phyloP scores from a whole-genome alignment of 2,888 invertebrate species.

The Yponomeuta plumbellus region DNA sequence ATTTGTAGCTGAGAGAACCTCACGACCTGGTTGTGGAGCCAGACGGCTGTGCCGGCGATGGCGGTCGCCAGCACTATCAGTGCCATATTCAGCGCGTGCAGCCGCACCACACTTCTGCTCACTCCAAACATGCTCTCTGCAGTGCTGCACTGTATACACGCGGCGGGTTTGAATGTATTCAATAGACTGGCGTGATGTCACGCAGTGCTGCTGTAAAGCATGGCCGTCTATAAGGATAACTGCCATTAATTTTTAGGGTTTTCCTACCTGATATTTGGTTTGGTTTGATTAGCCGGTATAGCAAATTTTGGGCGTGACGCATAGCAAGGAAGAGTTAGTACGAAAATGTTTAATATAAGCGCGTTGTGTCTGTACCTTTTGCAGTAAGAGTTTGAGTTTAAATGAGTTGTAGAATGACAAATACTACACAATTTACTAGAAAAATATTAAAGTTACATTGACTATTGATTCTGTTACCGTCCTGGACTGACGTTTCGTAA shows the following conservation, averaged over 20 bases:
- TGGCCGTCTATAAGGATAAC: neutral
- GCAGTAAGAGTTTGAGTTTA: no score
- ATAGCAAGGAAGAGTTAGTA: neutral
- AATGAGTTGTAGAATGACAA: no score
- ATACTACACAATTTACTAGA: no score
- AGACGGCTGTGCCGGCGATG: conserved; percentile 46
- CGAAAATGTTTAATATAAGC: no score
- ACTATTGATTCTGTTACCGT: no score
- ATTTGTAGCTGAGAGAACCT: conserved; percentile 50
- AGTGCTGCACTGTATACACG: neutral
- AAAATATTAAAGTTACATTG: no score
- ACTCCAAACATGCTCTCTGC: conserved; percentile 30
- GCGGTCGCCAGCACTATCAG: conserved; percentile 46
- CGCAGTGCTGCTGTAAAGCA: neutral
- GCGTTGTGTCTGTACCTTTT: no score
- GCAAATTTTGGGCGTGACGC: neutral
- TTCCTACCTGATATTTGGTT: neutral
- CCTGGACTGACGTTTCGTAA: no score
- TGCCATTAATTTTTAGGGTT: neutral
- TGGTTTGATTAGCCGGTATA: neutral
- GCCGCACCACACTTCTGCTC: conserved; percentile 29
- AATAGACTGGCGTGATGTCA: conserved; percentile 9
- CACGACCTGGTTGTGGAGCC: conserved; percentile 56
- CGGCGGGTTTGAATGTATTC: neutral
- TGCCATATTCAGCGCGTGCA: conserved; percentile 44